Base-by-base conservation (phyloP, 2,113 vertebrate species). In the Equus quagga region DNA sequence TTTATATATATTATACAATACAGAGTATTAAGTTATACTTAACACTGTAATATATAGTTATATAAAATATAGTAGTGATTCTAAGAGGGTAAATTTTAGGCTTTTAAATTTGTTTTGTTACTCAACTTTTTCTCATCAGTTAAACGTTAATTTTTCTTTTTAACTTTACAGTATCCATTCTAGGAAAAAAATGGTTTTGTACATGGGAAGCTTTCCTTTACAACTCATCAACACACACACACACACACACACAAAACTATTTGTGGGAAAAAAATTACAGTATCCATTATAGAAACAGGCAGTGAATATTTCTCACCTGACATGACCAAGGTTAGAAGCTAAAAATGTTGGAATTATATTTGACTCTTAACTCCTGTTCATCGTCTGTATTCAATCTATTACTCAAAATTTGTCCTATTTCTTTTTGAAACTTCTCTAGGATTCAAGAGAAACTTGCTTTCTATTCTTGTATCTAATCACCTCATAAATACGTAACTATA, bases 111-210 rank as follows among this genome's bases (percentile, higher is more conserved):
- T 69, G 51, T 89, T 94, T 70, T 54, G 28, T 60, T 81, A n/a
- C 8, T 86, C 44, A 33, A 2, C 19, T 70, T 91, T 95, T 65
- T 60, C 33, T 31, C 72, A 33, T 62, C 65, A 44, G 21, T 85
- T 85, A 85, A 69, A 44, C 79, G 54, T 83, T 78, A 80, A n/a
- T 72, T 95, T 91, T 86, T 91, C 10, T 79, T 67, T 64, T 95
- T 60, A 62, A 14, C 28, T 49, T 69, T 36, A 49, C n/a, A 69
- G 36, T 67, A 41, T 49, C 13, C 51, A 54, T 54, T 54, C 13
- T 54, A 54, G 13, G 51, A 54, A 54, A 15, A 51, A 54, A 54
- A 54, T 54, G 51, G 51, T 54, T 54, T 54, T 54, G 51, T 54
- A 54, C 51, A 54, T 54, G 51, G 12, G 14, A 54, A 54, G 51